These are phyloP conservation scores for Enteromius anoplus DNA, from an alignment of 2,797 vertebrate species.

Conservation along the genomic window DNA sequence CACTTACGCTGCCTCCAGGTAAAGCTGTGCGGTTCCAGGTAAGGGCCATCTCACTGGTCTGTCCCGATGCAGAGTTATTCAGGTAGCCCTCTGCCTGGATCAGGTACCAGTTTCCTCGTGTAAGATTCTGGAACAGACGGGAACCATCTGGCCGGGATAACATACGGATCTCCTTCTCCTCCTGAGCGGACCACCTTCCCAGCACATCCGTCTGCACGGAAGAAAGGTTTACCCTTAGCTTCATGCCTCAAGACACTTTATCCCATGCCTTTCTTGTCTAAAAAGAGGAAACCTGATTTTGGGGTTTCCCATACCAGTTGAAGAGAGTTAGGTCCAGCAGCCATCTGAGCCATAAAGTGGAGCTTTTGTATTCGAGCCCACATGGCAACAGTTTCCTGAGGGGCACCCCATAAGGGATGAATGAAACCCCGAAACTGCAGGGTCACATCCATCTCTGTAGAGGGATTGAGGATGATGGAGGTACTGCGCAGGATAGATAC, in stretches of 20 bases:
- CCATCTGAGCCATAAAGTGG: conserved; percentile 86
- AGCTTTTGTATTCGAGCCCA: conserved; percentile 92
- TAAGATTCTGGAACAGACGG: conserved; percentile 85
- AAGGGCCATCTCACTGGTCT: conserved; percentile 90
- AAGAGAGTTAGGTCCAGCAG: conserved; percentile 80
- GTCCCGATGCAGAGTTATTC: conserved; percentile 88
- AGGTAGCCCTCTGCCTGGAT: conserved; percentile 89
- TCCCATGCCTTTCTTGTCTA: neutral
- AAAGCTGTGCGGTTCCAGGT: conserved; percentile 89
- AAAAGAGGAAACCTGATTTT: neutral
- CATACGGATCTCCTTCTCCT: conserved; percentile 85
- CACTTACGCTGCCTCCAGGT: conserved; percentile 87
- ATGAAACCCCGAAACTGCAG: conserved; percentile 91
- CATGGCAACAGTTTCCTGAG: conserved; percentile 82
- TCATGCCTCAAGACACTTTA: neutral
- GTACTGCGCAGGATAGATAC: conserved; percentile 90
- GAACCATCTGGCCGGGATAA: conserved; percentile 82
- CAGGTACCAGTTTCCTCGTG: conserved; percentile 86
- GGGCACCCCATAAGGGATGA: conserved; percentile 84
- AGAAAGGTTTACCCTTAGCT: neutral
- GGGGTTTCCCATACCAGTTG: conserved; percentile 78
- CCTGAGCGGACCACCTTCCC: conserved; percentile 87
- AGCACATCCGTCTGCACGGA: conserved; percentile 80
- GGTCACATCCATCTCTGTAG: conserved; percentile 88
- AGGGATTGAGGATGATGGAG: conserved; percentile 87